A percentile compares a stretch with the other conserved stretches of the same genome.
Conservation (phyloP, 2,888 invertebrate species). For the Polydrusus pterygomalis region DNA sequence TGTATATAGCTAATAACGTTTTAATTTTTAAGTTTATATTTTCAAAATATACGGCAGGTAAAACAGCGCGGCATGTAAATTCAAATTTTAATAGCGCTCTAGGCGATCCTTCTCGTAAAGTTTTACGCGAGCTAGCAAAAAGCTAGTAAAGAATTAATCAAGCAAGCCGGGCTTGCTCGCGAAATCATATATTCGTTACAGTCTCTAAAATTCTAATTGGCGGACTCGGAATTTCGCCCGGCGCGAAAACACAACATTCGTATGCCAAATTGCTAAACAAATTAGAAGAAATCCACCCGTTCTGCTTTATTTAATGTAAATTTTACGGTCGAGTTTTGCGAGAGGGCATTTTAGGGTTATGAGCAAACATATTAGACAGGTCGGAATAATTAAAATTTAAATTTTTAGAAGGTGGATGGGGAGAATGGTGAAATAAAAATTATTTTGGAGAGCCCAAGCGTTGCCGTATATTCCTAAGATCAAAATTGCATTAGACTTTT, state of each 20-base stretch:
- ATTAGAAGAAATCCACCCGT: constrained; percentile 70
- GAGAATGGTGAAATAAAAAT: not conserved
- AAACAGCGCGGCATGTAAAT: constrained; percentile 52
- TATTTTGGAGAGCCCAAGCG: not conserved
- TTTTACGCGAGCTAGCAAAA: constrained; percentile 62
- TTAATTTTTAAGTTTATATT: constrained; percentile 25
- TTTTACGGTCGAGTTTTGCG: constrained; percentile 59
- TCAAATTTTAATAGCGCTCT: constrained; percentile 62
- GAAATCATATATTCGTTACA: constrained; percentile 66
- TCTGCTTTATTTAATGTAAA: constrained; percentile 64
- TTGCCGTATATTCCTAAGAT: not conserved
- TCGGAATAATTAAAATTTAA: constrained; percentile 52
- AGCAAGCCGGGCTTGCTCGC: constrained; percentile 57
- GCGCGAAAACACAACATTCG: constrained; percentile 65
- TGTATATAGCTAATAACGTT: constrained; percentile 8
- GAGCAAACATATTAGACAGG: constrained; percentile 52
- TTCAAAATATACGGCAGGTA: constrained; percentile 27
- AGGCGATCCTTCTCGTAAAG: constrained; percentile 60
- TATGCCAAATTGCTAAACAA: constrained; percentile 67
- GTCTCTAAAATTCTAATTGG: constrained; percentile 65
- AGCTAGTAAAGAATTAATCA: constrained; percentile 67
- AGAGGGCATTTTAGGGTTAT: constrained; percentile 49
- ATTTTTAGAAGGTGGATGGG: constrained; percentile 39
- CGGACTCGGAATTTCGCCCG: constrained; percentile 56
- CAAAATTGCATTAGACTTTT: too few relatives aligned